Evolutionary conservation across 1,140 invertebrate genomes (phyloP), one percentile per base, ranked within the genome.

Genomic region (Drosophila gunungcola): DNA sequence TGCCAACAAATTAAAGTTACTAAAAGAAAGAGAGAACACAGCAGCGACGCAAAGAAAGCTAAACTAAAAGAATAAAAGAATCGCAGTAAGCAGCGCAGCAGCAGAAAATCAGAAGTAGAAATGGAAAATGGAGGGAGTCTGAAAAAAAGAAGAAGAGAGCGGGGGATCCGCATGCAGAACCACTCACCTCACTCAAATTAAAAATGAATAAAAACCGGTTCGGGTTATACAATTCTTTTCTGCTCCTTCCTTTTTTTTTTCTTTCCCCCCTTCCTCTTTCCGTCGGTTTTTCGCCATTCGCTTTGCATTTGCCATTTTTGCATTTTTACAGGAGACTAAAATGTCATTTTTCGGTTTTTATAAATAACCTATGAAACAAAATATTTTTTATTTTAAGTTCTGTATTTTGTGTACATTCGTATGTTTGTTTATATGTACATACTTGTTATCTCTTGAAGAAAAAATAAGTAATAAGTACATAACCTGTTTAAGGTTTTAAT

Each of bases 1-100:
- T 74, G 72, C 69, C 81, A 85, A 84, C 82, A 80, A 85, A 85
- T 85, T 84, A 80, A 84, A 84, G 81, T 85, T 80, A 80, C 77
- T 77, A 85, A 85, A 53, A 42, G 58, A 72, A 39, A 9, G 21
- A 76, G 51, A 41, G 57, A 48, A 36, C 32, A 2, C 53, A 70
- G 9, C 48, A 36, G 41, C 34, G 10, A 38, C 25, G 39, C n/a
- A 53, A 69, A 69, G 36, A 70, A 34, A 41, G 10, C 45, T 39
- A 3, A 61, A 51, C 25, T 70, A 70, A 57, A 13, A 69, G 49
- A 67, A 69, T 67, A 69, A 65, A 70, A 69, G 51, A 70, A 69
- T 69, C 67, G 64, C 64, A 69, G 64, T 68, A 34, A 16, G 63
- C 60, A 61, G 62, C 29, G 32, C 57, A 45, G 63, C 45, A 57